Evolutionary conservation across 2,888 invertebrate genomes (phyloP), one percentile per base, ranked within the genome.

Genomic region (Melikaiella ostensackeni): DNA sequence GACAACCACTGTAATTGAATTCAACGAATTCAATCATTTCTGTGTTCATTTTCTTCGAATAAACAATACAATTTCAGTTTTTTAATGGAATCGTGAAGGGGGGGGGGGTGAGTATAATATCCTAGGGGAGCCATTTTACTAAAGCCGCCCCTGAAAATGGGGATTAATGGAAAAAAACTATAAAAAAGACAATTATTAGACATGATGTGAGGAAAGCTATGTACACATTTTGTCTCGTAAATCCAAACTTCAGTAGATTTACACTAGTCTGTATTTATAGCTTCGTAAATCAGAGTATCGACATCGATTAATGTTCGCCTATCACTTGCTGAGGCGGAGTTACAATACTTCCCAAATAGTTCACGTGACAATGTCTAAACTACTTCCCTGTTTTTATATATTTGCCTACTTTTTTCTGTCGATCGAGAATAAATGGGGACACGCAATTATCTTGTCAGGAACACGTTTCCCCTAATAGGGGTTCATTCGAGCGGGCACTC

Each of bases 241-340:
- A 42, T 27, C 46, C 27, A 66, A 30, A 66, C 46, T 16, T 66
- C 8, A 42, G 66, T 46, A 46, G 66, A 46, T 66, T 38, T 66
- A 66, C 30, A 46, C 19, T 27, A 27, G 27, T 24, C 42, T 2
- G 46, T 46, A 66, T 66, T 66, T 66, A 66, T 30, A 66, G 66
- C 66, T 19, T 24, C 33, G 63, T 63, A 63, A 55, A 55, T 55
- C 55, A 21, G 4, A 21, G 21, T 13, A 57, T 24, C 57, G 57
- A 24, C 24, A 57, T 57, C 57, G 24, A 57, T 57, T 57, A 24
- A 13, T 57, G 57, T 57, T 24, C 57, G 57, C 21, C 24, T 57
- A 11, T 24, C 57, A 2, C 3, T 55, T 11, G 9, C 24, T 4
- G 57, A 57, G 21, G 24, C 4, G 57, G 24, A 21, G 21, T 57